Evolutionary conservation across 2,113 vertebrate species (phyloP), one percentile per base, ranked within the genome.

Genomic region (Trochalopteron elliotii): DNA sequence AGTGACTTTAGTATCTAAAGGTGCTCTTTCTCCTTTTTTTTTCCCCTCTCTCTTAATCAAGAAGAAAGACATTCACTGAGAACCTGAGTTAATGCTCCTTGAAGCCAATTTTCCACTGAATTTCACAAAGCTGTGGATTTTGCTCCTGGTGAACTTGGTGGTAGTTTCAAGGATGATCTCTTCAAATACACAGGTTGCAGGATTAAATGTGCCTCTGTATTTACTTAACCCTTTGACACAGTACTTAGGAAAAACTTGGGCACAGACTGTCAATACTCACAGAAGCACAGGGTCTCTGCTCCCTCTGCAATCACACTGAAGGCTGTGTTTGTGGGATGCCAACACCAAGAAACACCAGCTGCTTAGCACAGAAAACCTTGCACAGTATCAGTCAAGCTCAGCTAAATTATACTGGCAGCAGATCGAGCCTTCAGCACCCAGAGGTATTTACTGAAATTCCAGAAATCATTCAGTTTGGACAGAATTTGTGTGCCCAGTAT

Each of bases 41-140:
- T 6, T 6, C 35, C 13, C 27, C 28, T 13, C 61, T 20, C 37
- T 50, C 42, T 70, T 63, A 87, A 92, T 67, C 75, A 87, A 89
- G 86, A 45, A 45, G 74, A 89, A 5, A 83, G 89, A 77, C 68
- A 60, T 92, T 77, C 69, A 87, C 83, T 13, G 42, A 92, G 91
- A 91, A 81, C 40, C 77, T 49, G 83, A 95, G 93, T 87, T 92
- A 97, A 94, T 71, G 80, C 89, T 92, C 93, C 89, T 91, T 95
- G 91, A 93, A 92, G 91, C 49, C 94, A 94, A 89, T 94, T 95
- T 97, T 94, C 95, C 93, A 96, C 57, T 91, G 91, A 94, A 95
- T 94, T 97, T 96, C 89, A 92, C 89, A 89, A 96, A 87, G 64
- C 89, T 87, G 65, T 40, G 74, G 93, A 89, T 89, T 94, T 94